Percentiles rank a stretch among this genome's conserved stretches.
phyloP scores from a whole-genome alignment of 2,797 vertebrate species.

The Clarias fuscus region DNA sequence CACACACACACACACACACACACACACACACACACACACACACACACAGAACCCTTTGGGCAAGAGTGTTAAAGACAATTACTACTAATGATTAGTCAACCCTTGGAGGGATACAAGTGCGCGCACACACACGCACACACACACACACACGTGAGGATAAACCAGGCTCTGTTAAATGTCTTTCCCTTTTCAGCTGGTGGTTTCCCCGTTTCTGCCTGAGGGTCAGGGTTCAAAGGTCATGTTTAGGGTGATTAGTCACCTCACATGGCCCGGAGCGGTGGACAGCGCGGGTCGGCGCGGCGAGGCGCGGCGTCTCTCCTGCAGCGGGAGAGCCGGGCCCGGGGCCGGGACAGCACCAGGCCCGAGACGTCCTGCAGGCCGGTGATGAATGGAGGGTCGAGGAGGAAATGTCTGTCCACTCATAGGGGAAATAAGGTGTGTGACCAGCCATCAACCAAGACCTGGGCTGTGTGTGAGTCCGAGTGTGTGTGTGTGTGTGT shows the following conservation, averaged over 20 bases:
- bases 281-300: constrained; percentile 67
- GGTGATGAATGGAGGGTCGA: constrained; percentile 61
- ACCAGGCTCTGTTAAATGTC: constrained; percentile 42
- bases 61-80: constrained; percentile 31
- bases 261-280: constrained; percentile 72
- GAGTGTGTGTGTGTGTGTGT: constrained; percentile 47
- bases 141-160: constrained; percentile 59
- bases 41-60: constrained; percentile 47
- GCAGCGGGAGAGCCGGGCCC: constrained; percentile 72
- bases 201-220: constrained; percentile 64
- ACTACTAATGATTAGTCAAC: constrained; percentile 62
- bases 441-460: constrained; percentile 72
- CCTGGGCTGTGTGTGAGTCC: constrained; percentile 13
- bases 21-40: constrained; percentile 53
- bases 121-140: not conserved
- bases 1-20: constrained; percentile 60
- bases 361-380: constrained; percentile 68
- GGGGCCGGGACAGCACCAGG: constrained; percentile 35
- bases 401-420: constrained; percentile 64
- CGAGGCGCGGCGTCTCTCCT: constrained; percentile 65
- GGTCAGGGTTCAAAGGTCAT: constrained; percentile 62
- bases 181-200: constrained; percentile 78
- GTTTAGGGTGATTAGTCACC: constrained; percentile 79
- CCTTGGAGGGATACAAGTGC: constrained; percentile 60
- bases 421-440: constrained; percentile 86